Conservation (phyloP, 2,113 vertebrate genomes). For the Ammodytes marinus region DNA sequence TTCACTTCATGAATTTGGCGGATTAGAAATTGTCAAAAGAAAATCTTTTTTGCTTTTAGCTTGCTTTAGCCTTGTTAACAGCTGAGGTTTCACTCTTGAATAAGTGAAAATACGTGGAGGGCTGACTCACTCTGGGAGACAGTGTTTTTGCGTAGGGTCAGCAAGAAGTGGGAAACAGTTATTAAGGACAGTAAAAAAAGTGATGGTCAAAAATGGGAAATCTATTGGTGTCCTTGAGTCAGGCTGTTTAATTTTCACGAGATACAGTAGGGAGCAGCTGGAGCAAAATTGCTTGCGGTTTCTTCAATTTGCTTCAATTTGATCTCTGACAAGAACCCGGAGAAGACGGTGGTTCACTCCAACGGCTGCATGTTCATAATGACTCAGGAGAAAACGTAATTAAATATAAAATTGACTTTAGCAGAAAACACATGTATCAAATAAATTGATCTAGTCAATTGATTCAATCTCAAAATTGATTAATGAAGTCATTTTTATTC, state of each 20-base stretch:
- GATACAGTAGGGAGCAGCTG: background rate
- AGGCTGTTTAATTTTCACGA: background rate
- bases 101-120: background rate
- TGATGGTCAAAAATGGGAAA: background rate
- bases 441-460: too few species aligned
- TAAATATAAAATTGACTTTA: background rate
- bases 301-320: background rate
- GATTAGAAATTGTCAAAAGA: background rate
- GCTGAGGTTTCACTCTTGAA: background rate
- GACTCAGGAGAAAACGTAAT: background rate
- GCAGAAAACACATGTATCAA: background rate
- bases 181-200: background rate
- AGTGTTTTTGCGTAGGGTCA: background rate
- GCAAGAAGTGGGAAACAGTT: background rate
- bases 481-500: too few species aligned
- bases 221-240: background rate
- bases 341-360: background rate
- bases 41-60: background rate
- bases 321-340: background rate
- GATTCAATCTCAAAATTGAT: too few species aligned
- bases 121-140: too few species aligned
- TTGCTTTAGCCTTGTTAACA: background rate
- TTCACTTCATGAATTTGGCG: background rate
- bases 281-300: background rate
- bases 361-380: background rate